Conservation (phyloP, 1,140 invertebrate genomes). For the Drosophila arawakana region DNA sequence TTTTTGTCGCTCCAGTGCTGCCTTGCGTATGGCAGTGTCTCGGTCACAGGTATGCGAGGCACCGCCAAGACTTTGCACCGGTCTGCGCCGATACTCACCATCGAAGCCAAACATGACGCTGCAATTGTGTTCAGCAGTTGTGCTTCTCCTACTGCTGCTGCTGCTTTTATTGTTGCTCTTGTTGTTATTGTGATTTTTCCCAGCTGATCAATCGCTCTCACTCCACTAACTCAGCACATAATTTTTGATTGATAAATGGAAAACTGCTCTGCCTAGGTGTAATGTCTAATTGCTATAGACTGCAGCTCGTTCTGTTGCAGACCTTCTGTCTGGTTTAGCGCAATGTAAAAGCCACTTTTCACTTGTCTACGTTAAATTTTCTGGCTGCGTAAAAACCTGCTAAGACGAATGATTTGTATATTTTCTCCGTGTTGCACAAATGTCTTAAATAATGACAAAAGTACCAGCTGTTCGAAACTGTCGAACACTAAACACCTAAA, state of each 20-base stretch:
- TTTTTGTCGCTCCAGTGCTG: slow-evolving; percentile 93
- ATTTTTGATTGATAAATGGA: slow-evolving; percentile 23
- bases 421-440: slow-evolving; percentile 37
- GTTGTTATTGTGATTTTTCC: slow-evolving; percentile 35
- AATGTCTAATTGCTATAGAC: slow-evolving; percentile 7
- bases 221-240: slow-evolving; percentile 38
- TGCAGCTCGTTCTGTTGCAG: background rate
- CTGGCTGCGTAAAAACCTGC: slow-evolving; percentile 45
- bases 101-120: slow-evolving; percentile 93
- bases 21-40: slow-evolving; percentile 89
- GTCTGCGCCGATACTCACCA: slow-evolving; percentile 94
- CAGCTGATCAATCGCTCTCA: slow-evolving; percentile 45
- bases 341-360: slow-evolving; percentile 23
- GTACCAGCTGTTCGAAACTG: slow-evolving; percentile 32
- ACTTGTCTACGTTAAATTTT: slow-evolving; percentile 46
- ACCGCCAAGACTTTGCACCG: slow-evolving; percentile 95
- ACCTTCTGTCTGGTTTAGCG: slow-evolving; percentile 1
- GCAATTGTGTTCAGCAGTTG: slow-evolving; percentile 36
- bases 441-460: slow-evolving; percentile 40
- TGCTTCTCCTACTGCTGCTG: slow-evolving; percentile 1
- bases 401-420: slow-evolving; percentile 55
- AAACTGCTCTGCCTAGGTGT: background rate
- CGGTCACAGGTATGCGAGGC: slow-evolving; percentile 90
- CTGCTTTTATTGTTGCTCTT: slow-evolving; percentile 5
- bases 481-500: slow-evolving; percentile 10